phyloP scores from a whole-genome alignment of 2,797 vertebrate species.

The Gallinago nigripennis region DNA sequence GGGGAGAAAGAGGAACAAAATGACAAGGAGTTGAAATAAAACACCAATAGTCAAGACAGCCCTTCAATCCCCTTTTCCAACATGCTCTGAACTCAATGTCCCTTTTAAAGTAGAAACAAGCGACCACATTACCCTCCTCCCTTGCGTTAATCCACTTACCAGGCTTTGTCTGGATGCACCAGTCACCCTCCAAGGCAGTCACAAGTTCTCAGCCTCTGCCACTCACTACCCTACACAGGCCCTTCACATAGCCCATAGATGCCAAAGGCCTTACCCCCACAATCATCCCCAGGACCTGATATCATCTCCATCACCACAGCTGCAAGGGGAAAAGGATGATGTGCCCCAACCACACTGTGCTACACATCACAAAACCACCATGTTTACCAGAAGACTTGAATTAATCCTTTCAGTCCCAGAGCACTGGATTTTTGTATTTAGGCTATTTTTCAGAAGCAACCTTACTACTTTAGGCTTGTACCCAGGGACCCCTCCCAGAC shows the following conservation, averaged over 20 bases:
- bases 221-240: accelerated
- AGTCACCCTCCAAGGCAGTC: background rate
- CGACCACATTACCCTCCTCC: accelerated
- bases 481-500: background rate
- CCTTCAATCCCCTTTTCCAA: background rate
- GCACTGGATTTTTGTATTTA: background rate
- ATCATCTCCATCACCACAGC: background rate
- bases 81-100: accelerated
- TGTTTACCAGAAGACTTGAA: background rate
- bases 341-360: background rate
- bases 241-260: accelerated
- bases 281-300: background rate
- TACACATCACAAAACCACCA: background rate
- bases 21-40: background rate
- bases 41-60: background rate
- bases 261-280: background rate
- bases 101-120: background rate
- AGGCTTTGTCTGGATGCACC: background rate
- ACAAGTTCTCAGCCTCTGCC: background rate
- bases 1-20: background rate
- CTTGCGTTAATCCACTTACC: background rate
- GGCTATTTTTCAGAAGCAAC: background rate
- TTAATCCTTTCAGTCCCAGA: background rate
- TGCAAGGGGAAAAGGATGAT: background rate
- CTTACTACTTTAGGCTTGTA: background rate